Base-by-base conservation (phyloP, 2,797 vertebrate genomes). In the Gallinago stenura region DNA sequence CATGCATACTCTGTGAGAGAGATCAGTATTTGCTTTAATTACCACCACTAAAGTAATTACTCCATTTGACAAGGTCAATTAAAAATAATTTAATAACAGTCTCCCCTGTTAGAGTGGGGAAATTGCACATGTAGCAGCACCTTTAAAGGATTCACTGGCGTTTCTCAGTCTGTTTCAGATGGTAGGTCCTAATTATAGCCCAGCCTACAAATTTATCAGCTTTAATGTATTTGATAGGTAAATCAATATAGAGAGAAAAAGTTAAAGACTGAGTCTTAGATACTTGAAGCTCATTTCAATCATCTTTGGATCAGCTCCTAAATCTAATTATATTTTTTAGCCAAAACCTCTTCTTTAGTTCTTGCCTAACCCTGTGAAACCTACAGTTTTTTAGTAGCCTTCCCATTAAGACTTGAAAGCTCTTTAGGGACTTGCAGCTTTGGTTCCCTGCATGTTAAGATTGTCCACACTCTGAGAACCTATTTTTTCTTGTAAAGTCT, bases 11-110 rank as follows among this genome's bases (percentile, higher is more conserved):
- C 51, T 51, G 70, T 14, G 37, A 62, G 14, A 93, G 35, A 75
- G 24, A 88, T 81, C n/a, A 45, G 68, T 83, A 83, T 91, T 90
- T 80, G 20, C 50, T 90, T 90, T 89, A 92, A 93, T 91, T 97
- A 53, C 50, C 12, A 76, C 50, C 43, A 69, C 45, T 0, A 10
- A 57, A 89, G 56, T 85, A 93, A 94, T 93, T 94, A 79, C 51
- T 87, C 35, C 19, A 57, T 89, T 93, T 51, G 64, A 85, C 62
- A 85, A 87, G 37, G 87, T 91, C 60, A 87, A 89, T 95, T 87
- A 87, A 91, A 93, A 92, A 70, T 89, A 85, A 91, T 85, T 77
- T 91, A 89, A 68, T 89, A 93, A 82, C 45, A n/a, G 16, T 76
- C 8, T 65, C 43, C 1, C 0, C 21, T 87, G 5, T 48, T 80